Base-by-base conservation (phyloP, 2,113 vertebrate genomes). In the Perca schrenkii region DNA sequence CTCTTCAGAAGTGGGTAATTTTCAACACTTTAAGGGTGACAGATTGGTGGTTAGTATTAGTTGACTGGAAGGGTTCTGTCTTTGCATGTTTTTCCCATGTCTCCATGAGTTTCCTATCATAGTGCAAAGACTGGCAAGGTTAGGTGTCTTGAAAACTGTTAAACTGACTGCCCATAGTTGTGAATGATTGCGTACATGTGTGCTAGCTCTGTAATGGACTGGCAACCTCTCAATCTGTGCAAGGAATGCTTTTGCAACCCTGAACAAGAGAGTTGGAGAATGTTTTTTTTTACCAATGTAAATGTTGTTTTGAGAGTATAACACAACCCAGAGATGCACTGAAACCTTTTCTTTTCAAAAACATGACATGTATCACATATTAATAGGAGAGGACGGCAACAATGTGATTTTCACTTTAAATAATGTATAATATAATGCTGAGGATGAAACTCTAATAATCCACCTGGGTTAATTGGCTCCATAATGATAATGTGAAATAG, bases 1-100 rank as follows among this genome's bases (percentile, higher is more conserved):
- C 11, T 62, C 58, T 40, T 31, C 36, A 65, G 46, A 75, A 36
- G 15, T 64, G 34, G 66, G 53, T 63, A 52, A 62, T 53, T 82
- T 76, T 57, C 13, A 57, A 28, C 53, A 34, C 5, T 46, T 49
- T 43, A 46, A 36, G 47, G 14, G 8, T 0, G 65, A 57, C 65
- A 53, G 0, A 3, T 47, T 53, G 28, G 11, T 66, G 63, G n/a
- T 40, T 40, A 25, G 1, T 19, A 34, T 74, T 50, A 47, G 13
- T 52, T 46, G 21, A 22, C 16, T 36, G 46, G 15, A 31, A 53
- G 34, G 5, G 8, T n/a, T 71, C 11, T 53, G 10, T 47, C 31
- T 73, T 19, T 60, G 2, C 14, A 19, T 68, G 15, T 69, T 61
- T 25, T 56, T 3, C 1, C 21, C 19, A 19, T 62, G 16, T 34